Evolutionary conservation across 1,140 invertebrate species (phyloP), one percentile per base, ranked within the genome.

Genomic region (Drosophila pallidifrons): DNA sequence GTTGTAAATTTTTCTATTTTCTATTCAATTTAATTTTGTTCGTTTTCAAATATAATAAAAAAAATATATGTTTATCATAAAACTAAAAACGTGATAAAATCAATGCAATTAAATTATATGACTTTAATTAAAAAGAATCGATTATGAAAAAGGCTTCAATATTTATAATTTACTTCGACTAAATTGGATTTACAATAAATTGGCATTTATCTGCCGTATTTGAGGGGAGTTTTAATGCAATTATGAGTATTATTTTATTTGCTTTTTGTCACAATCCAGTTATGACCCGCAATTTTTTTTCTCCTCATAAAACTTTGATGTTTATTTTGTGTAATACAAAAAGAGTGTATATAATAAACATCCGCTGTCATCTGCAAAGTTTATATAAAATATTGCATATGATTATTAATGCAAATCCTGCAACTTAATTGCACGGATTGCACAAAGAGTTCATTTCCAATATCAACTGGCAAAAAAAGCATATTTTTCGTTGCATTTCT

Each of bases 401-500:
- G 32, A 60, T 60, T 45, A 60, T 60, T 68, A 54, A 70, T 70
- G 51, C 49, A 70, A 55, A 71, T 46, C 30, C 41, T 10, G 59
- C 65, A 38, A 77, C 64, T 70, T 80, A 83, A 83, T 85, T 83
- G 81, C 68, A 59, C 51, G 77, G 61, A 74, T 74, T 77, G 66
- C 72, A 66, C 32, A 64, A 60, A 49, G 68, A 80, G 81, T 74
- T 70, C 64, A 77, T 74, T 77, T 77, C 69, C 64, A 83, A 80
- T 70, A 80, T 70, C 72, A 81, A 77, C 61, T 54, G 49, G 15
- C 51, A 38, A 49, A 52, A 69, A 35, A 15, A 15, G 30, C 15
- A 47, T 41, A 51, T 51, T 51, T 43, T 49, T 16, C 7, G 51
- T 8, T 15, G 2, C 32, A 11, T 0, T 43, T 3, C 0, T 43